Base-by-base conservation (phyloP, 2,797 vertebrate genomes). In the Hyperoplus lanceolatus region DNA sequence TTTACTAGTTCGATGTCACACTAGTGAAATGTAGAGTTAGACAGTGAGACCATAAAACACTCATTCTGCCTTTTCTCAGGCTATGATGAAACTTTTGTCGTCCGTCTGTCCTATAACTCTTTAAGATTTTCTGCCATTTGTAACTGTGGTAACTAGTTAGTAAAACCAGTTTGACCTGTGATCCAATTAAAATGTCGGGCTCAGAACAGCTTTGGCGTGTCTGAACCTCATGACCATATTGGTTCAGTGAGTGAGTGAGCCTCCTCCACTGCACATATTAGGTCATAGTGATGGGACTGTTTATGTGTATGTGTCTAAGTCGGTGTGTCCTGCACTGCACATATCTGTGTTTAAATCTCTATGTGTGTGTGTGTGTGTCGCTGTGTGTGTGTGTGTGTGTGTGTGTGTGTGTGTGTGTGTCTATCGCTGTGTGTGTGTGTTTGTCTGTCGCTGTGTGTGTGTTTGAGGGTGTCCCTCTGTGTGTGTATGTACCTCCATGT, bases 241-340 rank as follows among this genome's bases (percentile, higher is more conserved):
- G 18, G 90, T 79, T 69, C 72, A 65, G 13, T 16, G 75, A 87
- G 13, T 16, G 75, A 87, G 70, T 49, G 57, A 9, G 82, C 76
- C 70, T 73, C 70, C 59, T 7, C 68, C 0, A 51, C 57, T 91
- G 85, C 85, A 90, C 92, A 91, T 93, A 93, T 93, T 93, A 87
- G 91, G 92, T 80, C 87, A 93, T 88, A 54, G 68, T 91, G 91
- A 29, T 92, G 89, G 92, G 87, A 84, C 75, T 75, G 81, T 87
- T 21, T 63, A 63, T 48, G 65, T 80, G 71, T 75, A 81, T 75
- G 46, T 63, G 78, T 54, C 77, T 76, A 83, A 76, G 63, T 80
- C 79, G 79, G 78, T 75, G 78, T 74, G 65, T 57, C 51, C 61
- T 73, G 71, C 81, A 84, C 36, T 62, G 63, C 42, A 57, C 77